Evolutionary conservation across 2,797 vertebrate species (phyloP).

Genomic region (Diglossa cyanea): DNA sequence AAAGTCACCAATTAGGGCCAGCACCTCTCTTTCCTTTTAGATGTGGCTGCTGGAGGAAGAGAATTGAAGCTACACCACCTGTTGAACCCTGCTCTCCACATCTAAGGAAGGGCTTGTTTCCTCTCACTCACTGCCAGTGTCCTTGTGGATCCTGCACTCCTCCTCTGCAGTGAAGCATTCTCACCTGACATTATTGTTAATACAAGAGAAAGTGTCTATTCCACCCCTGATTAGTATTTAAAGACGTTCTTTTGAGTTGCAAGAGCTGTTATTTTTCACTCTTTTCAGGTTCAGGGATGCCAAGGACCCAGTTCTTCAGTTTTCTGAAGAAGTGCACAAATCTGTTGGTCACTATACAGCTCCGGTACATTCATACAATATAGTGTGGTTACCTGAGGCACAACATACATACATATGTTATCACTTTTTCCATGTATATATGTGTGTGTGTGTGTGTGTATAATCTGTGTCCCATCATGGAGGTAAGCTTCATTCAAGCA

Average conservation of each 20-base stretch:
- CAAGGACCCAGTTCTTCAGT: not conserved
- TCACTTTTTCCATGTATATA: not conserved
- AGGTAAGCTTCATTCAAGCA: not conserved
- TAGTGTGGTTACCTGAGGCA: not conserved
- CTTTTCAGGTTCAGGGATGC: not conserved
- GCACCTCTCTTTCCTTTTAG: not conserved
- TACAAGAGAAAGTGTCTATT: not conserved
- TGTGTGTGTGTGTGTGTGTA: too few species aligned
- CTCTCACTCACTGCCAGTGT: not conserved
- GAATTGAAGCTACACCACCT: not conserved
- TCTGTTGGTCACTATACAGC: not conserved
- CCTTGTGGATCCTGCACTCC: not conserved
- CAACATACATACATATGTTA: not conserved
- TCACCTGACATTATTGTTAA: not conserved
- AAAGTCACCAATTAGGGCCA: not conserved
- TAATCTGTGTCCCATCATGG: not conserved
- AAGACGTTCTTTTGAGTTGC: not conserved
- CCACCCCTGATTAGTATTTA: rapidly evolving
- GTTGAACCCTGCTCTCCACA: not conserved
- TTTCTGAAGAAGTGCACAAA: not conserved
- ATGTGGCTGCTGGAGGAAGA: not conserved
- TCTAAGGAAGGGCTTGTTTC: not conserved
- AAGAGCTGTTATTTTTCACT: not conserved
- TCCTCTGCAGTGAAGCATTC: not conserved
- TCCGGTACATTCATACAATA: not conserved